Evolutionary conservation across 2,797 vertebrate genomes (phyloP).

Genomic region (Halcyon chelicuti): DNA sequence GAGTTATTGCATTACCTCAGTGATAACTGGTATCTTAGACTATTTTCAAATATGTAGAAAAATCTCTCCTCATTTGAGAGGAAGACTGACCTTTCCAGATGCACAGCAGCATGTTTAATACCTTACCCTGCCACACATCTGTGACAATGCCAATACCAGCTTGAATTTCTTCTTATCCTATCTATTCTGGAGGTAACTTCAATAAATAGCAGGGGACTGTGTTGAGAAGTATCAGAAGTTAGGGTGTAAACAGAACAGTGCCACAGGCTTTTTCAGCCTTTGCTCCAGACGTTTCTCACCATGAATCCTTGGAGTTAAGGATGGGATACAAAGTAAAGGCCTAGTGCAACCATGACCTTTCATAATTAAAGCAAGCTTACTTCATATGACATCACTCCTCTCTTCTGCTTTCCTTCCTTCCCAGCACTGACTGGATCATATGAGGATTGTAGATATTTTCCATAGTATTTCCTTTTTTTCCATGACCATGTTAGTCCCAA

Average conservation of each 20-base stretch:
- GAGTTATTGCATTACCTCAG: constrained; percentile 19
- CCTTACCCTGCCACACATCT: not conserved
- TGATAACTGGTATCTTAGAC: not conserved
- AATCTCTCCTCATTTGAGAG: not conserved
- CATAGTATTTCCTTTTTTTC: not conserved
- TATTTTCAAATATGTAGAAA: not conserved
- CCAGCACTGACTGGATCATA: not conserved
- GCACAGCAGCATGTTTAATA: not conserved
- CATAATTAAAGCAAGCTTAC: not conserved
- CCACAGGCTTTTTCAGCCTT: not conserved
- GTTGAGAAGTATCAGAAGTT: not conserved
- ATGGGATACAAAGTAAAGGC: not conserved
- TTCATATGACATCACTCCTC: not conserved
- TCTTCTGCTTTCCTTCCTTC: not conserved
- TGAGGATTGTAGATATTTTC: not conserved
- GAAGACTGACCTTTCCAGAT: constrained; percentile 19
- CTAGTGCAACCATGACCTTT: not conserved
- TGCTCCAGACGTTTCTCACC: not conserved
- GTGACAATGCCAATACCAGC: fast-evolving
- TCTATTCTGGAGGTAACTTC: not conserved
- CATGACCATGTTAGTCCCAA: not conserved
- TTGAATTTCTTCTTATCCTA: not conserved
- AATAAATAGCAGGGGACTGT: not conserved
- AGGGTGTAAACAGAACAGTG: not conserved
- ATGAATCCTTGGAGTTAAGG: not conserved